phyloP scores from a whole-genome alignment of 2,113 vertebrate genomes.

The Axis porcinus region DNA sequence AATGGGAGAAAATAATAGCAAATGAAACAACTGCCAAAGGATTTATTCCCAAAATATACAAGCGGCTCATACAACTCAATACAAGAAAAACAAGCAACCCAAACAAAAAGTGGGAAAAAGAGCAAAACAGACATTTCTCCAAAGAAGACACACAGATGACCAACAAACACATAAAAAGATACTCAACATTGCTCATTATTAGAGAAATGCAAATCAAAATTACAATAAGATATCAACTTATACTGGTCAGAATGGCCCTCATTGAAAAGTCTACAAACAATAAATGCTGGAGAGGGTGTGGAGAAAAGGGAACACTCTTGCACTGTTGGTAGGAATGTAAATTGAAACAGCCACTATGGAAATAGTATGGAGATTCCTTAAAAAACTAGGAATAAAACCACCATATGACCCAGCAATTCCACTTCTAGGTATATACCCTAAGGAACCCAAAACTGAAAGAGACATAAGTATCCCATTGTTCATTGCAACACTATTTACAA shows the following conservation, averaged over 20 bases:
- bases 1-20: neutral
- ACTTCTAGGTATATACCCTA: neutral
- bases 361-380: neutral
- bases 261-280: neutral
- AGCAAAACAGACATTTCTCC: neutral
- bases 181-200: neutral
- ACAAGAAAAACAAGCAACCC: neutral
- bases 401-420: neutral
- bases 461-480: neutral
- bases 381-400: neutral
- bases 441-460: neutral
- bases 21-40: neutral
- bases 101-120: neutral
- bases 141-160: neutral
- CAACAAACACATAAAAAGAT: neutral
- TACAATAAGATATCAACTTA: neutral
- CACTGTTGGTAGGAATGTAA: neutral
- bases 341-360: neutral
- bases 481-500: neutral
- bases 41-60: neutral
- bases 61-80: neutral
- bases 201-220: neutral
- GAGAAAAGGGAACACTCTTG: neutral
- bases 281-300: neutral
- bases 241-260: neutral